Evolutionary conservation across 2,888 invertebrate genomes (phyloP), one percentile per base, ranked within the genome.

Genomic region (Drosophila yooni): DNA sequence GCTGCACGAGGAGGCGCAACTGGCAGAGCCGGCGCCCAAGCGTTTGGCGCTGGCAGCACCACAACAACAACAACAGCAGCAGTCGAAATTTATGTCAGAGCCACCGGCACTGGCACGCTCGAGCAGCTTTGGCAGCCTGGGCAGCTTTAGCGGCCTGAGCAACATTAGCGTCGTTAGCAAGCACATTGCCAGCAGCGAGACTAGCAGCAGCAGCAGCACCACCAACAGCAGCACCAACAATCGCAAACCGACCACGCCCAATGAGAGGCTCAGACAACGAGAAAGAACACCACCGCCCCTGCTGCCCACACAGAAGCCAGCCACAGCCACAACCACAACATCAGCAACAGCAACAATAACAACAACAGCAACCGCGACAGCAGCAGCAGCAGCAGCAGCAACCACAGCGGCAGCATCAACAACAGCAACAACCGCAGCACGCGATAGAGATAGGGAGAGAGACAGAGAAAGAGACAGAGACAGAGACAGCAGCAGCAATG

Each of bases 21-120:
- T 79, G 5, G 40, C 36, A 10, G 88, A 86, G 70, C 86, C 86
- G 25, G 74, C 83, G 25, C 62, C 80, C 63, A 87, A 87, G 21
- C 73, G 87, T 10, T 51, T 89, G 36, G 85, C 89, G 11, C 48
- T 79, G 34, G 27, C 56, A 25, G 62, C 63, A 56, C 62, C 67
- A 31, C 61, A 38, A 15, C 65, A 60, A 5, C 70, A 67, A 25
- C 57, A 43, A 13, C 78, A 63, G 0, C 70, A 61, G 27, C 81
- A 77, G 34, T 21, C 63, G 1, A 85, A 85, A 63, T 87, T 70
- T 54, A 82, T 89, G 59, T 79, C 85, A 18, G 87, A 87, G 62
- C 87, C 87, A 5, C 87, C 87, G 13, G 87, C 89, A n/a, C 51
- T 87, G 70, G 81, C 88, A 13, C 83, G 89, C 0, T 74, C 89